Conservation (phyloP, 1,140 invertebrate genomes). For the Cataglyphis hispanica region DNA sequence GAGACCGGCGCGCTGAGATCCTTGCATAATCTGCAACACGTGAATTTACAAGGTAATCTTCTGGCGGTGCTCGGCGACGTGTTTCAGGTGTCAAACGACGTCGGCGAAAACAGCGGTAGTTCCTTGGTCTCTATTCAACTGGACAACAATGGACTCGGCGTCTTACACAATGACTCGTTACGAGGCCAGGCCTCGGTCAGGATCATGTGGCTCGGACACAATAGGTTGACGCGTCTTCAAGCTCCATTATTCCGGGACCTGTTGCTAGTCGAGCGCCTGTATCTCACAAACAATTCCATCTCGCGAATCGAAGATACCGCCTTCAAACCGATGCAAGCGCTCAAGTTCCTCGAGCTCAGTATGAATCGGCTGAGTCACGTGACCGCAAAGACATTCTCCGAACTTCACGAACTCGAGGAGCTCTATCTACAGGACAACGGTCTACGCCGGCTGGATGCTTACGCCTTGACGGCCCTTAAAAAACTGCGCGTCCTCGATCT, state of each 20-base stretch:
- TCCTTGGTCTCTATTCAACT: conserved; percentile 95
- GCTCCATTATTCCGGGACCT: conserved; percentile 92
- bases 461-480: conserved; percentile 88
- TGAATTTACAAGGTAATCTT: conserved; percentile 95
- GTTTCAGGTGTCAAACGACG: conserved; percentile 88
- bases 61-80: conserved; percentile 93
- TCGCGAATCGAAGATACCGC: conserved; percentile 92
- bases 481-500: conserved; percentile 89
- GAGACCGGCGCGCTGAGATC: conserved; percentile 94
- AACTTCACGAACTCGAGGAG: conserved; percentile 90
- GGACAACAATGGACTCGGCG: conserved; percentile 92
- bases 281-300: conserved; percentile 94
- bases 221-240: conserved; percentile 91
- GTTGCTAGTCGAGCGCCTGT: conserved; percentile 91
- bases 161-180: conserved; percentile 93
- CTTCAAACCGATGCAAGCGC: conserved; percentile 91
- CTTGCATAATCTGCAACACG: conserved; percentile 93
- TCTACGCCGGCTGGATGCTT: conserved; percentile 87
- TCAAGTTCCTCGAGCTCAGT: conserved; percentile 93
- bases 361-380: conserved; percentile 90
- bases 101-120: conserved; percentile 80
- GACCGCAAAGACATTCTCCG: conserved; percentile 89
- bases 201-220: conserved; percentile 96
- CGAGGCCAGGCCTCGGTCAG: conserved; percentile 92
- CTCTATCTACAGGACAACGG: conserved; percentile 89